phyloP scores from a whole-genome alignment of 2,113 vertebrate species.

The Sinocyclocheilus grahami region DNA sequence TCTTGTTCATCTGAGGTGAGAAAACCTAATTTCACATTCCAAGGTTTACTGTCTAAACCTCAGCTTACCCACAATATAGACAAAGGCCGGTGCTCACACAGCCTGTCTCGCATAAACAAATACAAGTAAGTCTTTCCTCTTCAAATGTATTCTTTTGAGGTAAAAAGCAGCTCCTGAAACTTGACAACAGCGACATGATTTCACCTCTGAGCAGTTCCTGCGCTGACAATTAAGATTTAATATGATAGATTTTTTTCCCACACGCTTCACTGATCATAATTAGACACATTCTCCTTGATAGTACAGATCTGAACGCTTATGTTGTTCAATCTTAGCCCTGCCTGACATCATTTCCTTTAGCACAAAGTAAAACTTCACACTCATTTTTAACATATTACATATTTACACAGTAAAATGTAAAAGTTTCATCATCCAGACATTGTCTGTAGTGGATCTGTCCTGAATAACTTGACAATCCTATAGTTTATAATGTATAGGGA shows the following conservation, averaged over 20 bases:
- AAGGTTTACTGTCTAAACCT: conserved; percentile 8
- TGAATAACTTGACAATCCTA: not conserved
- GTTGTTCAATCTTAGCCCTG: not conserved
- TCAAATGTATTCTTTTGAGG: conserved; percentile 10
- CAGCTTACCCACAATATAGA: not conserved
- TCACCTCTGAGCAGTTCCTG: not conserved
- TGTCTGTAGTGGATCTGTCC: not conserved
- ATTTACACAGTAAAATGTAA: not conserved
- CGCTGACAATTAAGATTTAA: not conserved
- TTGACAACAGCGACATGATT: conserved; percentile 4
- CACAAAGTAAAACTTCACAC: not conserved
- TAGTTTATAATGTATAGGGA: not conserved
- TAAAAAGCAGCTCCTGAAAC: not conserved
- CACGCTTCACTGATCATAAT: not conserved
- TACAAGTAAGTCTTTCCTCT: conserved; percentile 3
- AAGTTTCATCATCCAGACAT: not conserved
- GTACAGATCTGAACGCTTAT: not conserved
- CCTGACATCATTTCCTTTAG: not conserved
- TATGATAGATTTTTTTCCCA: not conserved
- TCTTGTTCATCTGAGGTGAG: not conserved
- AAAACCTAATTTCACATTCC: not conserved
- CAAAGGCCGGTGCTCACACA: not conserved
- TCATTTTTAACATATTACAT: not conserved
- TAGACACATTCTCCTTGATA: not conserved
- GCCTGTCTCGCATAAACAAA: not conserved